These are phyloP conservation scores for Stylophora pistillata DNA, from an alignment of 64 coral and sea anemone genomes.

Conservation along the genomic window DNA sequence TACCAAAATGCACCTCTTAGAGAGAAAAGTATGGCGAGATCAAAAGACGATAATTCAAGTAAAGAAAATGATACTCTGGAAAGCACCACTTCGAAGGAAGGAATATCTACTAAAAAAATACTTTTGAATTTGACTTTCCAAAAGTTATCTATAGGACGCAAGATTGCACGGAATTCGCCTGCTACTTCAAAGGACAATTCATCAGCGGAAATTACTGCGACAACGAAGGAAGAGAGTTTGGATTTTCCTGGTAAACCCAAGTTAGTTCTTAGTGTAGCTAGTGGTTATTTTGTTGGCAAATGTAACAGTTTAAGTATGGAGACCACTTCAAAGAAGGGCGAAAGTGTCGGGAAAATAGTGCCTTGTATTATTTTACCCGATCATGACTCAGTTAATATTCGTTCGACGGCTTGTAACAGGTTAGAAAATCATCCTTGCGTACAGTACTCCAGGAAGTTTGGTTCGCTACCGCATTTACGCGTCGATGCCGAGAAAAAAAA, in stretches of 20 bases:
- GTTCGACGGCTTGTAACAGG: background rate
- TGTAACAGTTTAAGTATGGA: background rate
- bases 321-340: background rate
- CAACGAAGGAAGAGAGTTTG: background rate
- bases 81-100: background rate
- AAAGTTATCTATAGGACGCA: constrained; percentile 22
- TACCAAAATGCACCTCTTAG: background rate
- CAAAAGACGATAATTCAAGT: background rate
- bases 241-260: background rate
- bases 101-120: background rate
- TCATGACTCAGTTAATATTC: background rate
- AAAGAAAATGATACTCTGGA: background rate
- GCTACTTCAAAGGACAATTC: background rate
- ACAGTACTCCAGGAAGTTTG: background rate
- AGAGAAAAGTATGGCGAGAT: background rate
- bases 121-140: constrained; percentile 9
- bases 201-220: background rate
- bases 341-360: background rate
- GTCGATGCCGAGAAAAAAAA: background rate
- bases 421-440: background rate
- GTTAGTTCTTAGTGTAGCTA: background rate
- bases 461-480: background rate
- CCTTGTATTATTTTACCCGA: constrained; percentile 5
- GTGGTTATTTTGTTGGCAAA: constrained; percentile 10
- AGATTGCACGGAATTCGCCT: background rate